phyloP scores from a whole-genome alignment of 1,140 invertebrate genomes.

The Phthorimaea operculella region DNA sequence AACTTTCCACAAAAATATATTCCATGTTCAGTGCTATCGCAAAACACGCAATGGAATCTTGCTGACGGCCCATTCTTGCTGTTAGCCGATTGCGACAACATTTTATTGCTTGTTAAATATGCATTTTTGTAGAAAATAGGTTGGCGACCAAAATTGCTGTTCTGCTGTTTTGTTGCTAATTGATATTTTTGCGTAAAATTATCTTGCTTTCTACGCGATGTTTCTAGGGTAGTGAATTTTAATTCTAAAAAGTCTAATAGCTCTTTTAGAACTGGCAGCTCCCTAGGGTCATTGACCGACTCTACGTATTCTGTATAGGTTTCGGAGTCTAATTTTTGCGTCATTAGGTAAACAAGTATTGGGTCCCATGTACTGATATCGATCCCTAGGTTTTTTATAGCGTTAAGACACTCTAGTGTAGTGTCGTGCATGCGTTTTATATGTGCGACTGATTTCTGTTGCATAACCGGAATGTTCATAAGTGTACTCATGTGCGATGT shows the following conservation, averaged over 20 bases:
- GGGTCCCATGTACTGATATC: slow-evolving; percentile 12
- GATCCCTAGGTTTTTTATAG: slow-evolving; percentile 12
- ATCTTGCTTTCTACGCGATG: slow-evolving; percentile 11
- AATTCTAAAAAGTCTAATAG: slow-evolving; percentile 16
- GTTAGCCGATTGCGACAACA: neutral
- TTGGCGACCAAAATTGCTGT: neutral
- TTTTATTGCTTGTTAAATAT: neutral
- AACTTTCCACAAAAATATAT: too few species aligned
- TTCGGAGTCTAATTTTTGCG: slow-evolving; percentile 10
- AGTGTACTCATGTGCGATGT: slow-evolving; percentile 6
- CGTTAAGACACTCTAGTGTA: slow-evolving; percentile 12
- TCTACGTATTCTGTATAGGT: slow-evolving; percentile 14
- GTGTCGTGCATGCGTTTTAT: slow-evolving; percentile 10
- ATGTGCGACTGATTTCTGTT: neutral
- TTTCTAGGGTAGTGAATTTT: slow-evolving; percentile 15
- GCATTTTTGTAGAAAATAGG: neutral
- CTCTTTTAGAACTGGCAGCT: slow-evolving; percentile 11
- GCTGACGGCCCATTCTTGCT: neutral
- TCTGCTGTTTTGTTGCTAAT: neutral
- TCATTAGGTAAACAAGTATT: slow-evolving; percentile 2
- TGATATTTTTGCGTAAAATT: slow-evolving; percentile 4
- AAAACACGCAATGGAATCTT: too few species aligned
- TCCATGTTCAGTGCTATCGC: too few species aligned
- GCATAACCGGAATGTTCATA: slow-evolving; percentile 3
- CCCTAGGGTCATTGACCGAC: slow-evolving; percentile 8